phyloP scores from a whole-genome alignment of 2,797 vertebrate genomes.

The Poecilia velifera region DNA sequence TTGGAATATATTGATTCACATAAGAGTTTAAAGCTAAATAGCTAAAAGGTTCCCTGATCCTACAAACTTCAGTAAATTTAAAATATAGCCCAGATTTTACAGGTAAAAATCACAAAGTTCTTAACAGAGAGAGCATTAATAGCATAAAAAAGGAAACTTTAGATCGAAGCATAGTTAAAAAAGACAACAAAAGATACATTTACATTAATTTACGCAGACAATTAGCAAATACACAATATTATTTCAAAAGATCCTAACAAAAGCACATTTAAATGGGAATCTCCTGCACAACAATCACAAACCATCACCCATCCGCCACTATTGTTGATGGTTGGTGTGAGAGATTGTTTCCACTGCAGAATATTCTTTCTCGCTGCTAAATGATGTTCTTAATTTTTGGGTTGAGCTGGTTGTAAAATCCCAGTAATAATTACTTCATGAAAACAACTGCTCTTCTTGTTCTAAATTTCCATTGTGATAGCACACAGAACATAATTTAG shows the following conservation, averaged over 20 bases:
- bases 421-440: not conserved
- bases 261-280: not conserved
- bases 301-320: not conserved
- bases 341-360: not conserved
- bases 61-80: not conserved
- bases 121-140: not conserved
- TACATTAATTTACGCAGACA: not conserved
- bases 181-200: not conserved
- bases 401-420: too few species aligned
- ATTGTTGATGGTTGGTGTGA: not conserved
- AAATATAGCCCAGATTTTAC: not conserved
- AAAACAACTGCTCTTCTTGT: not conserved
- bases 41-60: not conserved
- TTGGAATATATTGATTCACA: not conserved
- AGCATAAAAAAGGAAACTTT: not conserved
- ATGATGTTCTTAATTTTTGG: not conserved
- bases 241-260: not conserved
- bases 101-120: not conserved
- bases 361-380: not conserved
- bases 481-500: not conserved
- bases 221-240: not conserved
- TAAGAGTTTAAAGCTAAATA: not conserved
- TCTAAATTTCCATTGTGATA: not conserved
- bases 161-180: not conserved
- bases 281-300: not conserved